These are phyloP conservation scores for Heliconius congener DNA, from an alignment of 1,140 invertebrate species.

Conservation along the genomic window DNA sequence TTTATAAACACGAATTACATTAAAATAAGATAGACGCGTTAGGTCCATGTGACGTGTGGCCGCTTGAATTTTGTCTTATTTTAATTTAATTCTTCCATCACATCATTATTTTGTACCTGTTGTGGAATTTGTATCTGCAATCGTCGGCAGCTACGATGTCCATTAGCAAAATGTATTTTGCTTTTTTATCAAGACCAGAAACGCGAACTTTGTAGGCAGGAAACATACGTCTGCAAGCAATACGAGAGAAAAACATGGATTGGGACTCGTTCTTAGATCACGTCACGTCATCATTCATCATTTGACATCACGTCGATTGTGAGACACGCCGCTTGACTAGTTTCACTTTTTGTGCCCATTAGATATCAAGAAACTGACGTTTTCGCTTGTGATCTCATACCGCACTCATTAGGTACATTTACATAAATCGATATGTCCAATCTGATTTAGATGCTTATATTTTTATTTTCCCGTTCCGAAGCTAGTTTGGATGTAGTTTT, in stretches of 20 bases:
- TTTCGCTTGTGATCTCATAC: slow-evolving; percentile 77
- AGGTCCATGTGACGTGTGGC: slow-evolving; percentile 38
- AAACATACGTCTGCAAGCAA: slow-evolving; percentile 93
- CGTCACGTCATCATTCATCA: slow-evolving; percentile 54
- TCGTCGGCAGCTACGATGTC: slow-evolving; percentile 96
- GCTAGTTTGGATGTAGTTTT: background rate
- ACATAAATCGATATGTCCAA: slow-evolving; percentile 29
- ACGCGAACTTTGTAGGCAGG: slow-evolving; percentile 95
- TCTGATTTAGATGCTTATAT: background rate
- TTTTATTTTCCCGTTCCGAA: background rate
- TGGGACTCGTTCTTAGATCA: slow-evolving; percentile 83
- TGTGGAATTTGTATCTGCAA: slow-evolving; percentile 97
- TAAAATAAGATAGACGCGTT: slow-evolving; percentile 70
- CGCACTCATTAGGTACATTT: slow-evolving; percentile 60
- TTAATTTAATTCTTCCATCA: slow-evolving; percentile 75
- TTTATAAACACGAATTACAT: slow-evolving; percentile 66
- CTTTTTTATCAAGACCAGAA: slow-evolving; percentile 95
- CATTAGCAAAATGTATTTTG: slow-evolving; percentile 97
- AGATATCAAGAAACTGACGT: slow-evolving; percentile 56
- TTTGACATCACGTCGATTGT: slow-evolving; percentile 78
- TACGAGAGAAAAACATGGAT: slow-evolving; percentile 81
- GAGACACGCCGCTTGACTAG: slow-evolving; percentile 71
- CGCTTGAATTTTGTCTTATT: slow-evolving; percentile 65
- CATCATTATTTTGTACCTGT: slow-evolving; percentile 86
- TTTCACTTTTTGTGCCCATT: slow-evolving; percentile 69